Evolutionary conservation across 2,888 invertebrate species (phyloP).

Genomic region (Thereva nobilitata): DNA sequence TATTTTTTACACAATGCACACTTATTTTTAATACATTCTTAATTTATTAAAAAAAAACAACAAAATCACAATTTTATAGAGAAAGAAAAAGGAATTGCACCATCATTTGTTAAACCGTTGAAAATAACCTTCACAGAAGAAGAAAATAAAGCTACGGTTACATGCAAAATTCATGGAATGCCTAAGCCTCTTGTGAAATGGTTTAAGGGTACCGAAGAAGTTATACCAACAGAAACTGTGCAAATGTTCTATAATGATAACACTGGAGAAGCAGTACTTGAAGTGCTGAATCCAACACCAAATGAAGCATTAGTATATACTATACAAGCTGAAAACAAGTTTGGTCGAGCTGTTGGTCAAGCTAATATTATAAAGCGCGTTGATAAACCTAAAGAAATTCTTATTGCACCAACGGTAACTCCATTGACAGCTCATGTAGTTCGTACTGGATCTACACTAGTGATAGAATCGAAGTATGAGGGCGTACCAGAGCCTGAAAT

Average conservation of each 20-base stretch:
- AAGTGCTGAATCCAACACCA: constrained; percentile 66
- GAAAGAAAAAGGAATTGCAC: constrained; percentile 71
- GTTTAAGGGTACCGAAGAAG: constrained; percentile 67
- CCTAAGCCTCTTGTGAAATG: constrained; percentile 74
- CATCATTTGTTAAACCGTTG: constrained; percentile 68
- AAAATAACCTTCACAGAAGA: constrained; percentile 68
- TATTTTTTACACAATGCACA: neutral
- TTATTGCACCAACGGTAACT: constrained; percentile 75
- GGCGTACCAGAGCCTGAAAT: constrained; percentile 73
- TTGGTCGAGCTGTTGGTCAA: constrained; percentile 73
- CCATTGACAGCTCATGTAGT: constrained; percentile 77
- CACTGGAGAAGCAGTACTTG: constrained; percentile 67
- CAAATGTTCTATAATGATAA: constrained; percentile 65
- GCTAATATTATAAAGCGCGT: constrained; percentile 69
- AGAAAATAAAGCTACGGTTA: constrained; percentile 65
- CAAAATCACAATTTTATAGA: constrained; percentile 58
- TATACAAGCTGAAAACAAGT: constrained; percentile 72
- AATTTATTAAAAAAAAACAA: constrained; percentile 5
- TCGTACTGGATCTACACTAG: constrained; percentile 69
- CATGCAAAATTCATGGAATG: constrained; percentile 69
- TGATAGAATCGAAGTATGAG: constrained; percentile 72
- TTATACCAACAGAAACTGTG: constrained; percentile 63
- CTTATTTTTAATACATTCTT: neutral
- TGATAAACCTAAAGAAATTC: constrained; percentile 54
- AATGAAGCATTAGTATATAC: constrained; percentile 72